Evolutionary conservation across 1,140 invertebrate species (phyloP).

Genomic region (Drosophila tani): DNA sequence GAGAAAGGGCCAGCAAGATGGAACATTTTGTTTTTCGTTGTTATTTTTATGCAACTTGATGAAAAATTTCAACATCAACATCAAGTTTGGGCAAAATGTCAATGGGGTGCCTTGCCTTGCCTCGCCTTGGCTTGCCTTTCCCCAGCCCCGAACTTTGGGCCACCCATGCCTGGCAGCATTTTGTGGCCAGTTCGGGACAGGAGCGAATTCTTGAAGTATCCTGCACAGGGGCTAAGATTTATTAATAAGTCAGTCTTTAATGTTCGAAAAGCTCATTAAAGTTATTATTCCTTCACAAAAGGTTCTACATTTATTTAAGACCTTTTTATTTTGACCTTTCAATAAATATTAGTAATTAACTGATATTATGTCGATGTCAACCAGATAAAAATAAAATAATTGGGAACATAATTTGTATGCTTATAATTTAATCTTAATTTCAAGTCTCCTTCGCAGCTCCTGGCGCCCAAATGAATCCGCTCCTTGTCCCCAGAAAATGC

Average conservation of each 20-base stretch:
- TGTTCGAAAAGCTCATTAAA: not conserved
- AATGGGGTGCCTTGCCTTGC: slow-evolving; percentile 64
- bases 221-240: not conserved
- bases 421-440: not conserved
- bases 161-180: slow-evolving; percentile 61
- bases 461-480: slow-evolving; percentile 23
- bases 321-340: not conserved
- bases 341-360: not conserved
- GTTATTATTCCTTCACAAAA: not conserved
- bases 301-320: no score
- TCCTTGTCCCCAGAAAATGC: slow-evolving; percentile 64
- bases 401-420: no score
- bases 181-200: slow-evolving; percentile 49
- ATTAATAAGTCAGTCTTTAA: not conserved
- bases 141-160: slow-evolving; percentile 14
- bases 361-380: not conserved
- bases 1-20: slow-evolving; percentile 14
- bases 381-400: not conserved
- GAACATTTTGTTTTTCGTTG: slow-evolving; percentile 64
- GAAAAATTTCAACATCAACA: slow-evolving; percentile 84
- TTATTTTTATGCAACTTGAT: slow-evolving; percentile 83
- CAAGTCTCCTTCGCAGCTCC: not conserved
- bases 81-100: slow-evolving; percentile 82
- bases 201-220: slow-evolving; percentile 18
- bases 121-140: slow-evolving; percentile 23